Evolutionary conservation across 2,113 vertebrate genomes (phyloP), one percentile per base, ranked within the genome.

Genomic region (Corythornis vintsioides): DNA sequence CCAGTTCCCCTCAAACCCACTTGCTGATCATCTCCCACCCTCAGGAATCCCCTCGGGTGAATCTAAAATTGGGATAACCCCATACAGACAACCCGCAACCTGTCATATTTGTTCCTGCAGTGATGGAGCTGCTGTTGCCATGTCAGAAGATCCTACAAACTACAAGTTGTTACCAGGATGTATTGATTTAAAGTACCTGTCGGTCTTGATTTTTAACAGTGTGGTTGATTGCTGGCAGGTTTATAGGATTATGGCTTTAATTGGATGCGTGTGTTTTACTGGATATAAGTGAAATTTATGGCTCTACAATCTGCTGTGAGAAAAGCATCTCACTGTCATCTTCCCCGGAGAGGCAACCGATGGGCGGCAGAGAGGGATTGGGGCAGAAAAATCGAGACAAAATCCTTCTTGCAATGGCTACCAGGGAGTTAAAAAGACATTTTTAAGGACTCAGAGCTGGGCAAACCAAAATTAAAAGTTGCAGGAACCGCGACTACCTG

Each of bases 171-270:
- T 97, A 96, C 96, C 95, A 94, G 87, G 15, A 38, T 56, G 74
- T 97, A 97, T 97, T 98, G 98, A 98, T 97, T 97, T 95, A 97
- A 95, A 96, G 87, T 87, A 93, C 93, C 96, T 97, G 97, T 97
- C 96, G 1, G 9, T 93, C 94, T 97, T 94, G 95, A 97, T 98
- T 97, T 97, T 96, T 60, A 77, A 89, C 95, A 81, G 50, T 66
- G 90, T 96, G 90, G 86, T 96, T 97, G 97, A 97, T 96, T 94
- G 96, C 96, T 97, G 97, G 96, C 97, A 97, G 97, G 93, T 97
- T 98, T 97, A 97, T 97, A 95, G 97, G 96, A 98, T 98, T 98
- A 98, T 97, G 94, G 92, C 61, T 96, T 97, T 98, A 98, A 98
- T 97, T 97, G 98, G 97, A 95, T 96, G 96, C 94, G 94, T 96